Evolutionary conservation across 2,888 invertebrate species (phyloP), one percentile per base, ranked within the genome.

Genomic region (Cephus spinipes): DNA sequence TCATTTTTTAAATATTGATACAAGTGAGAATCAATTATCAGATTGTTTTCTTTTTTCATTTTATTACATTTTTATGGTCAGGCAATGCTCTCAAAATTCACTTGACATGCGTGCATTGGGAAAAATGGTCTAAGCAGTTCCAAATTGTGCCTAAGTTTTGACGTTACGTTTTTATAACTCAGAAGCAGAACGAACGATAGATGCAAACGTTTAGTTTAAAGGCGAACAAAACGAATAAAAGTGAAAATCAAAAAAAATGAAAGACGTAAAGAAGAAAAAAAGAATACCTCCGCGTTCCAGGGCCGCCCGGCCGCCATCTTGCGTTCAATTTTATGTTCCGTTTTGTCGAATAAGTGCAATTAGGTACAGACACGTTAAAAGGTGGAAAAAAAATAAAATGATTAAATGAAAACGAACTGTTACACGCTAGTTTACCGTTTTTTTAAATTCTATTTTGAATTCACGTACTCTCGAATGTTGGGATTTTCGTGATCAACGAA

Each of bases 401-500:
- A 68, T 73, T 73, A 76, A 76, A 76, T 35, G 76, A 84, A 85
- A 86, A 87, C 83, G 83, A 87, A 89, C 87, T 90, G 90, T 90
- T 90, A 89, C 84, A 85, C 87, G 88, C 88, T 90, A 90, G 89
- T 87, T 90, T 90, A 89, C 87, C 89, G 87, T 89, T 89, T 88
- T 88, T 87, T 87, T 86, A 88, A 90, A 90, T 90, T 90, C 89
- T 90, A 90, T 90, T 90, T 90, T 89, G 86, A 89, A 90, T 90
- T 90, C 87, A 89, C 87, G 89, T 87, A 89, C 90, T 90, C 90
- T 89, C 89, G 89, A 89, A 90, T 89, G 90, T 90, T 90, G 90
- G 89, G 87, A 90, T 90, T 90, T 90, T 91, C 91, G 90, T 90
- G 89, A 91, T 91, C 91, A 91, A 90, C 91, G 91, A 91, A 91